Base-by-base conservation (phyloP, 2,797 vertebrate genomes). In the Darevskia nairensis region DNA sequence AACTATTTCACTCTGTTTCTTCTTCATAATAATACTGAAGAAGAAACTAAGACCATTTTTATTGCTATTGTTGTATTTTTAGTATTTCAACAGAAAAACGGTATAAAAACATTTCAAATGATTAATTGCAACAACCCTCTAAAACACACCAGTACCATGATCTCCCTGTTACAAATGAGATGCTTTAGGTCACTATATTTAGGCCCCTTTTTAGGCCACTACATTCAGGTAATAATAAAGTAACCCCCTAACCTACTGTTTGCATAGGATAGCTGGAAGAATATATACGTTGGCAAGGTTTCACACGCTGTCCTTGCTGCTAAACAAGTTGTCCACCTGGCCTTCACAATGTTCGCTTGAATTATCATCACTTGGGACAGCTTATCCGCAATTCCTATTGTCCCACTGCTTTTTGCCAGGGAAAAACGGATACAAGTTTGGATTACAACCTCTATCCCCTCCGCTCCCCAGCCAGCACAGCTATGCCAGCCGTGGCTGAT, bases 291-390 rank as follows among this genome's bases (percentile, higher is more conserved):
- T 61, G 21, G 76, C 82, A 84, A 79, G 61, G 50, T 44, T 80
- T 61, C 66, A 50, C 50, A 77, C 39, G 50, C 35, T 80, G 27
- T 41, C 72, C 68, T 72, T 76, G 61, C 68, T 80, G 35, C 21
- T 64, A 15, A 84, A 85, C 50, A 61, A 80, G 46, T 50, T 71
- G 76, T 82, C 66, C 82, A 84, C 66, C 82, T 75, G 74, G 66
- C 50, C 80, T 88, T 19, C 15, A 35, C 35, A 29, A 85, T 80
- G 46, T 50, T 50, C 0, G 46, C 46, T 50, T 50, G 46, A 11
- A 50, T 50, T 50, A 50, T 50, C 46, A 50, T 50, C 46, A 50
- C 46, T 2, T 50, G 10, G 46, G 46, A 11, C 46, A 50, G 46
- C 2, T 50, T 50, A 50, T 50, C 46, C 46, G 11, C 46, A 50